Evolutionary conservation across 2,113 vertebrate genomes (phyloP).

Genomic region (Oophaga pumilio): DNA sequence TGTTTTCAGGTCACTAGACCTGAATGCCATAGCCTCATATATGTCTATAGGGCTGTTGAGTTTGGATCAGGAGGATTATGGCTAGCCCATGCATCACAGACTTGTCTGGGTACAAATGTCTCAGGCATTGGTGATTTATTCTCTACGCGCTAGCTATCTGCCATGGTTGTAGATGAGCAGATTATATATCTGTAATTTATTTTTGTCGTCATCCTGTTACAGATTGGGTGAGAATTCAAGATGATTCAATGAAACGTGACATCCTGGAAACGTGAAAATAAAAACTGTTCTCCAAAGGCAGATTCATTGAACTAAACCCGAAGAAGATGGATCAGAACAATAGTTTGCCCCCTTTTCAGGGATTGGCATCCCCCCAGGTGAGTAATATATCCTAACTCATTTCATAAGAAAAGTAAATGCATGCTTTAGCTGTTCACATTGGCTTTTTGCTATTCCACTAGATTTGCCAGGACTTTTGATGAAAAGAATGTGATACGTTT

Average conservation of each 20-base stretch:
- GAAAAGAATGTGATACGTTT: too few relatives aligned
- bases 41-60: too few relatives aligned
- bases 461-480: too few relatives aligned
- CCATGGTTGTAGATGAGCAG: accelerated
- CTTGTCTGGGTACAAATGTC: too few relatives aligned
- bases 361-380: conserved; percentile 95
- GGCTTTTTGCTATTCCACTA: too few relatives aligned
- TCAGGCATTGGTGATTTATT: not conserved
- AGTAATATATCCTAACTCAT: conserved; percentile 30
- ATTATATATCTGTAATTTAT: not conserved
- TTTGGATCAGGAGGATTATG: too few relatives aligned
- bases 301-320: not conserved
- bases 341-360: conserved; percentile 90
- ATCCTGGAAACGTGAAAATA: not conserved
- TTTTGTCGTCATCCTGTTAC: not conserved
- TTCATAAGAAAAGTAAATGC: too few relatives aligned
- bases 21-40: too few relatives aligned
- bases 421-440: too few relatives aligned
- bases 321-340: conserved; percentile 93
- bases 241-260: conserved; percentile 7
- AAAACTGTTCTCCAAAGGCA: not conserved
- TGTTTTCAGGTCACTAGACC: too few relatives aligned
- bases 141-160: not conserved
- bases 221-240: not conserved
- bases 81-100: too few relatives aligned